A percentile compares a stretch with the other conserved stretches of the same genome.
phyloP scores from a whole-genome alignment of 1,140 invertebrate genomes.

The Lasioglossum albipes region DNA sequence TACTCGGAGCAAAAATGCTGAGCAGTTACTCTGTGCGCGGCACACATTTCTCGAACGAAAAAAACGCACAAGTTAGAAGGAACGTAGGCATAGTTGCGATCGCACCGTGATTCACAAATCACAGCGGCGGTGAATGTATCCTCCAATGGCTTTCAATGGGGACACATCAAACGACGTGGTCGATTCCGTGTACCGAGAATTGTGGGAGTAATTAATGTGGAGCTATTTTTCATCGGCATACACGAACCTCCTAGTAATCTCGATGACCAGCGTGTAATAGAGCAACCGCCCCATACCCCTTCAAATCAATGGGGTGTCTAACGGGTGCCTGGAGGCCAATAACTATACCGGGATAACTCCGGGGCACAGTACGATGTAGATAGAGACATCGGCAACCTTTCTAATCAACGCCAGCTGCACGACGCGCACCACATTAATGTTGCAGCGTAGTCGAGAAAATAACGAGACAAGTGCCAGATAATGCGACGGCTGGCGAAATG shows the following conservation, averaged over 20 bases:
- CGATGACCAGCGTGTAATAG: slow-evolving; percentile 54
- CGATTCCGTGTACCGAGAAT: slow-evolving; percentile 1
- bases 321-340: slow-evolving; percentile 55
- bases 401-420: slow-evolving; percentile 56
- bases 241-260: slow-evolving; percentile 38
- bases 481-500: slow-evolving; percentile 19
- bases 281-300: slow-evolving; percentile 10
- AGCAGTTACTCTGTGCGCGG: too few relatives aligned
- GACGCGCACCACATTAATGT: slow-evolving; percentile 32
- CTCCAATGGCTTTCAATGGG: background rate
- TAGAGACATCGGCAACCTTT: slow-evolving; percentile 27
- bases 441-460: slow-evolving; percentile 50
- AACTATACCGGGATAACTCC: slow-evolving; percentile 37
- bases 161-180: background rate
- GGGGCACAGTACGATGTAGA: background rate
- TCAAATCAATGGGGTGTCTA: slow-evolving; percentile 65
- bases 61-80: too few relatives aligned
- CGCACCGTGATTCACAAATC: too few relatives aligned
- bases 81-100: too few relatives aligned
- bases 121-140: too few relatives aligned
- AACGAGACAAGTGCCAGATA: slow-evolving; percentile 47
- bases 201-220: slow-evolving; percentile 42
- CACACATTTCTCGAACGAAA: too few relatives aligned
- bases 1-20: too few relatives aligned
- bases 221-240: slow-evolving; percentile 42